Conservation (phyloP, 2,888 invertebrate genomes). For the Mactromeris polynyma region DNA sequence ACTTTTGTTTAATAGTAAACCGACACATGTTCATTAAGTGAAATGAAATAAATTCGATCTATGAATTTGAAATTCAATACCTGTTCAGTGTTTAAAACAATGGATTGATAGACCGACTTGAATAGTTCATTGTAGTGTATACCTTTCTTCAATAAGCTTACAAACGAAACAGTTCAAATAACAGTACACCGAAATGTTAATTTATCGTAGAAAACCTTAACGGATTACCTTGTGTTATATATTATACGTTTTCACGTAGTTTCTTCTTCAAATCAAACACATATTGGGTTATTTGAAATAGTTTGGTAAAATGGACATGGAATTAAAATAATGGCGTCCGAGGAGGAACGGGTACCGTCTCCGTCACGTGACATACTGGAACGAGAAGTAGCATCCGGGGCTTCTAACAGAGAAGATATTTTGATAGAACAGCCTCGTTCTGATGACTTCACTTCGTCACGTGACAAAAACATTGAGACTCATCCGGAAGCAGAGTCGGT, state of each 20-base stretch:
- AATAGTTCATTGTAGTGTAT: background rate
- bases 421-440: background rate
- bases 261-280: no score
- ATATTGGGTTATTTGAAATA: background rate
- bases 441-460: background rate
- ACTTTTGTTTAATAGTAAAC: background rate
- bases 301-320: background rate
- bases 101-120: background rate
- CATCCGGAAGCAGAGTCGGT: background rate
- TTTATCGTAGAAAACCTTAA: no score
- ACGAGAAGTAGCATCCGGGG: constrained; percentile 23
- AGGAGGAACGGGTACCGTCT: background rate
- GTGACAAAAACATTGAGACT: background rate
- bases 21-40: background rate
- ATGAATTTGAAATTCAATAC: background rate
- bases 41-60: background rate
- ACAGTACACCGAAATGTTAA: background rate
- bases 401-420: constrained; percentile 1
- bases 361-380: background rate
- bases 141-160: background rate
- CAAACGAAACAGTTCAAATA: background rate
- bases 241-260: no score
- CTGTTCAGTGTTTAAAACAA: background rate
- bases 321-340: constrained; percentile 9
- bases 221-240: no score